Evolutionary conservation across 2,888 invertebrate genomes (phyloP).

Genomic region (Plemyria rubiginata): DNA sequence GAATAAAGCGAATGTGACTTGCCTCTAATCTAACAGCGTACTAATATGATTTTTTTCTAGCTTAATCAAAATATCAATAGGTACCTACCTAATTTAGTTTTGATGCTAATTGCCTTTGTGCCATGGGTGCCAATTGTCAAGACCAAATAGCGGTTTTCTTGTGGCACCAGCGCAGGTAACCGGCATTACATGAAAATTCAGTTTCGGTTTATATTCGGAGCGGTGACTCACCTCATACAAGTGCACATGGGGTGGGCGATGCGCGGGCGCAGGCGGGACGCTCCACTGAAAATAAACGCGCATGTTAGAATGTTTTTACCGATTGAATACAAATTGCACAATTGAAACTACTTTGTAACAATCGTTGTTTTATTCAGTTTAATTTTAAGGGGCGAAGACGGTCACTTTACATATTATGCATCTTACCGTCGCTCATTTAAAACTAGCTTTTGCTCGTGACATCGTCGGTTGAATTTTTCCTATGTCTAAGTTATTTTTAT

Average conservation of each 20-base stretch:
- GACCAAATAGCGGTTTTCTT: neutral
- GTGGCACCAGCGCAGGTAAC: neutral
- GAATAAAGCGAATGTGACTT: too few relatives aligned
- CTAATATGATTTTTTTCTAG: too few relatives aligned
- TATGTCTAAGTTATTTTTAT: neutral
- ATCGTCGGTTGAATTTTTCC: neutral
- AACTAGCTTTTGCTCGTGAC: neutral
- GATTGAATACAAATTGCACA: slow-evolving; percentile 37
- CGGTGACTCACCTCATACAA: slow-evolving; percentile 80
- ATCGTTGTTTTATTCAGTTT: slow-evolving; percentile 31
- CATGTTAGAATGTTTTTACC: slow-evolving; percentile 36
- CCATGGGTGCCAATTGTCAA: too few relatives aligned
- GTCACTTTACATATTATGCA: slow-evolving; percentile 25
- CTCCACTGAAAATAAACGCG: slow-evolving; percentile 65
- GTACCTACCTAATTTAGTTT: too few relatives aligned
- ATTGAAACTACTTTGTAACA: slow-evolving; percentile 22
- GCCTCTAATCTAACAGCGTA: too few relatives aligned
- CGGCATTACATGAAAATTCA: slow-evolving; percentile 13
- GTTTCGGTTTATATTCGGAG: slow-evolving; percentile 48
- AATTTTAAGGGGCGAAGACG: slow-evolving; percentile 18
- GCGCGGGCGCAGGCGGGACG: slow-evolving; percentile 65
- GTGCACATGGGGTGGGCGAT: slow-evolving; percentile 70
- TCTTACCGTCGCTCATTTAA: slow-evolving; percentile 5
- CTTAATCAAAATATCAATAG: too few relatives aligned
- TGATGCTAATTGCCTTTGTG: too few relatives aligned